Evolutionary conservation across 2,113 vertebrate species (phyloP).

Genomic region (Saguinus midas): DNA sequence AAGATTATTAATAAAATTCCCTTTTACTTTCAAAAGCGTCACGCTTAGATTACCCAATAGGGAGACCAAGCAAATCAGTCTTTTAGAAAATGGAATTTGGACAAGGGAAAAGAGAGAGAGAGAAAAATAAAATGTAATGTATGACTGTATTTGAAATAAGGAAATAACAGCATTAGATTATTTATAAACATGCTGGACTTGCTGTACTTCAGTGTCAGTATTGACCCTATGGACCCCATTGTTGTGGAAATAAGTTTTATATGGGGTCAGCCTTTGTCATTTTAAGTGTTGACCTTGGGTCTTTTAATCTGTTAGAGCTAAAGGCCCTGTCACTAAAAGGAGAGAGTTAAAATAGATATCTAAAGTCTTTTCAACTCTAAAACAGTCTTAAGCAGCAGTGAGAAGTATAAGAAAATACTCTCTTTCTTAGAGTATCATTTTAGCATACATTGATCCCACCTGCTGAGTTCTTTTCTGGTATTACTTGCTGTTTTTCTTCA

Average conservation of each 20-base stretch:
- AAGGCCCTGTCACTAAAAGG: neutral
- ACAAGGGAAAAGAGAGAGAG: neutral
- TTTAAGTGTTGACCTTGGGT: neutral
- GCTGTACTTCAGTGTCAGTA: neutral
- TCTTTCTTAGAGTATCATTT: neutral
- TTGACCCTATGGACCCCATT: neutral
- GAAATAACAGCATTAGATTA: neutral
- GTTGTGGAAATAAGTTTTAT: neutral
- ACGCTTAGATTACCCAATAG: neutral
- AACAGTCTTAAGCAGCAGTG: neutral
- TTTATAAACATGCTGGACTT: neutral
- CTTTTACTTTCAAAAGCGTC: neutral
- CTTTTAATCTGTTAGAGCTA: neutral
- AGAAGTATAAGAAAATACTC: neutral
- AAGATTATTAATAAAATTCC: neutral
- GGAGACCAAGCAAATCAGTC: neutral
- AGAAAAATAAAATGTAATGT: neutral
- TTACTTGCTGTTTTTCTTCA: neutral
- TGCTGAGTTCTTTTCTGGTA: constrained; percentile 15
- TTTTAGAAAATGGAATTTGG: neutral
- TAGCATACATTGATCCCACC: neutral
- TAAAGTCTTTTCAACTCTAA: neutral
- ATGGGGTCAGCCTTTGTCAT: neutral
- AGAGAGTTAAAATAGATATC: neutral
- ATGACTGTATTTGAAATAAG: neutral